These are phyloP conservation scores for Ceratotherium simum DNA, from an alignment of 2,113 vertebrate genomes.

Conservation along the genomic window DNA sequence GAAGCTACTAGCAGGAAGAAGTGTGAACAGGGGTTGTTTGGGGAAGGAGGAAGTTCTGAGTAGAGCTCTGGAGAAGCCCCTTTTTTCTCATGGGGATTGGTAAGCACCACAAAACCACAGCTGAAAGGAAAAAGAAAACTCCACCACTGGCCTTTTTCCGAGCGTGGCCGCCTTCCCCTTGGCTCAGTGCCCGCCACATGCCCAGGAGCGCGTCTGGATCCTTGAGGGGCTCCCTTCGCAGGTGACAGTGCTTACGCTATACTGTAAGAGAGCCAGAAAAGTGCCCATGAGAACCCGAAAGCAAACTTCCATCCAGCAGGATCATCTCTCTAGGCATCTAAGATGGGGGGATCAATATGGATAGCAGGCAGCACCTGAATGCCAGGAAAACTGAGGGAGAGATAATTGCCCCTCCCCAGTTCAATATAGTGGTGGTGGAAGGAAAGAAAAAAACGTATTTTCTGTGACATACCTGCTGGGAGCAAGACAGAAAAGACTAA, in stretches of 20 bases:
- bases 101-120: slow-evolving; percentile 72
- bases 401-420: background rate
- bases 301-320: slow-evolving; percentile 62
- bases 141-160: slow-evolving; percentile 82
- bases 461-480: background rate
- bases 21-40: background rate
- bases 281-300: slow-evolving; percentile 79
- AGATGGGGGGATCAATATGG: background rate
- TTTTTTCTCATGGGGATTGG: background rate
- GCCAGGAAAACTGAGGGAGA: background rate
- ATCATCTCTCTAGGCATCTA: slow-evolving; percentile 55
- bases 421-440: background rate
- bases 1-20: background rate
- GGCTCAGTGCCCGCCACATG: slow-evolving; percentile 78
- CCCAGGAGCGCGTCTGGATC: slow-evolving; percentile 81
- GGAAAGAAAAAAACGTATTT: background rate
- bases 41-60: background rate
- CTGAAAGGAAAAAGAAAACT: slow-evolving; percentile 77
- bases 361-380: background rate
- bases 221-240: slow-evolving; percentile 76
- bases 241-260: slow-evolving; percentile 80
- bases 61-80: background rate
- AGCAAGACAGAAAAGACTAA: slow-evolving; percentile 17
- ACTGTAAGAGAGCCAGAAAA: slow-evolving; percentile 85
- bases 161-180: slow-evolving; percentile 78